phyloP scores from a whole-genome alignment of 2,888 invertebrate genomes.

The Hypercompe scribonia region DNA sequence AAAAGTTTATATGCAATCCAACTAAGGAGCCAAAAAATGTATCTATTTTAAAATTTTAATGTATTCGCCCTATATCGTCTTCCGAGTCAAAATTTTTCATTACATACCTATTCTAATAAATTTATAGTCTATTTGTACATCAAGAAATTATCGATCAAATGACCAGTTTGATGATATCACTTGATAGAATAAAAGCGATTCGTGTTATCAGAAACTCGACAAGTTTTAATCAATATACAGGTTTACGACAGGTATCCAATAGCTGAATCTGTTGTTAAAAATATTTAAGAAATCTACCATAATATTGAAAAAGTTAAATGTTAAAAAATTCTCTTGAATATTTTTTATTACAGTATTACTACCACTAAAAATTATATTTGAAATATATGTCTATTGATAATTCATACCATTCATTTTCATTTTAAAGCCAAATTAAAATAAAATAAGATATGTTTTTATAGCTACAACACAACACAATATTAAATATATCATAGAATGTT shows the following conservation, averaged over 20 bases:
- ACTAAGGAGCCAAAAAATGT: too few relatives aligned
- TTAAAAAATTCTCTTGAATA: too few relatives aligned
- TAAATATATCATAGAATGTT: too few relatives aligned
- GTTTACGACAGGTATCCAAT: neutral
- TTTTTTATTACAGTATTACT: too few relatives aligned
- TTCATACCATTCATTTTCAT: too few relatives aligned
- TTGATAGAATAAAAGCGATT: conserved; percentile 2
- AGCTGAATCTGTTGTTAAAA: neutral
- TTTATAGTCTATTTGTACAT: neutral
- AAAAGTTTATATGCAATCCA: neutral
- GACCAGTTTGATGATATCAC: conserved; percentile 8
- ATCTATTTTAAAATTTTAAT: too few relatives aligned
- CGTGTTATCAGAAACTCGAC: conserved; percentile 15
- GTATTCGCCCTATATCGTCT: neutral
- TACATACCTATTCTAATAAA: neutral
- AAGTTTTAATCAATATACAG: neutral
- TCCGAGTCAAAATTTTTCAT: neutral
- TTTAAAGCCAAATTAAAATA: too few relatives aligned
- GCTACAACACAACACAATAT: too few relatives aligned
- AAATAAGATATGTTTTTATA: too few relatives aligned
- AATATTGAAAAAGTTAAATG: too few relatives aligned
- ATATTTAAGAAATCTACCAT: neutral
- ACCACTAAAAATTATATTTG: too few relatives aligned
- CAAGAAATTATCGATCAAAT: conserved; percentile 9
- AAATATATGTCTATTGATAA: too few relatives aligned